Conservation (phyloP, 2,888 invertebrate species). For the Agonopterix subpropinquella region DNA sequence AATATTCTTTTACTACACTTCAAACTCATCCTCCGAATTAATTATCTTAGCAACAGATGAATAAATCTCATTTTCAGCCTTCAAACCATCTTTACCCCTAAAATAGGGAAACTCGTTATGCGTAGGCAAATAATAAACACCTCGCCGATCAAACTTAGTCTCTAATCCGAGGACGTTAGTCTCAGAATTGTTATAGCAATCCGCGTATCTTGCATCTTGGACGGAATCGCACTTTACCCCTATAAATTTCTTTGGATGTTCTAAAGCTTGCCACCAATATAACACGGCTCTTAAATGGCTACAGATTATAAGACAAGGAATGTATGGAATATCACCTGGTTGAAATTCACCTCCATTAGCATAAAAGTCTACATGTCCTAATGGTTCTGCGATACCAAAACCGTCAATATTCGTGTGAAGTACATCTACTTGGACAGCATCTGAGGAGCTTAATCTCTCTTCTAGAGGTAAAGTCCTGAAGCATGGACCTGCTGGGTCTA, state of each 20-base stretch:
- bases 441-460: constrained; percentile 34
- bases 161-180: constrained; percentile 50
- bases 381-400: constrained; percentile 55
- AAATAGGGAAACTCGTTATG: constrained; percentile 59
- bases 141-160: constrained; percentile 45
- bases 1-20: neutral
- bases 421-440: constrained; percentile 47
- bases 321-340: constrained; percentile 46
- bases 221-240: constrained; percentile 47
- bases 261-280: constrained; percentile 62
- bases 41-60: constrained; percentile 32
- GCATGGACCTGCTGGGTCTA: constrained; percentile 66
- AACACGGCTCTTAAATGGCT: constrained; percentile 47
- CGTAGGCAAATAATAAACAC: constrained; percentile 54
- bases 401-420: constrained; percentile 67
- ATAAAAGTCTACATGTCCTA: constrained; percentile 60
- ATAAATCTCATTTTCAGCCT: constrained; percentile 52
- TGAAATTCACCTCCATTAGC: constrained; percentile 64
- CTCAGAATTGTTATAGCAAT: constrained; percentile 46
- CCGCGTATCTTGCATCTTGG: constrained; percentile 53
- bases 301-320: constrained; percentile 56
- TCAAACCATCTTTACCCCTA: constrained; percentile 47
- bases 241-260: constrained; percentile 60
- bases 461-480: constrained; percentile 39
- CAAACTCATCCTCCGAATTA: constrained; percentile 45